Percentiles rank a stretch among this genome's conserved stretches.
phyloP scores from a whole-genome alignment of 2,113 vertebrate genomes.

The Gulo gulo region DNA sequence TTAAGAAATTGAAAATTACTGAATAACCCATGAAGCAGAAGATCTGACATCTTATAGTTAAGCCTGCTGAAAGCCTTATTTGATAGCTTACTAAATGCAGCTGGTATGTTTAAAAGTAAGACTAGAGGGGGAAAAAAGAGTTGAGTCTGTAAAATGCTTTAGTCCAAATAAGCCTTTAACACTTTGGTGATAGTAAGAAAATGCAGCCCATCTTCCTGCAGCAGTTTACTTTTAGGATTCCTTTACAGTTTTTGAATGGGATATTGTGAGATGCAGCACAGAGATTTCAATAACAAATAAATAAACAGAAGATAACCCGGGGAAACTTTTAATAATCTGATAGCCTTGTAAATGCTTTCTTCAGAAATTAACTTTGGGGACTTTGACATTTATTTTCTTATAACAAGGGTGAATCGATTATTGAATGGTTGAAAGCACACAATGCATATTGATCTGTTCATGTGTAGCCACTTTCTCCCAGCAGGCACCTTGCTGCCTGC shows the following conservation, averaged over 20 bases:
- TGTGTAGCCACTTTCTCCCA: conserved; percentile 79
- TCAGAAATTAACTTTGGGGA: conserved; percentile 82
- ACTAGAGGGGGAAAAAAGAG: conserved; percentile 20
- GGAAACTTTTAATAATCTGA: conserved; percentile 82
- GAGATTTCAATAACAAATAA: conserved; percentile 72
- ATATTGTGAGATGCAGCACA: conserved; percentile 49
- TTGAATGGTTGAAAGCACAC: conserved; percentile 82
- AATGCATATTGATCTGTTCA: conserved; percentile 84
- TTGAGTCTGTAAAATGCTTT: conserved; percentile 63
- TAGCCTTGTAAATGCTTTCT: conserved; percentile 79
- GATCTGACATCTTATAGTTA: conserved; percentile 53
- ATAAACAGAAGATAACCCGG: conserved; percentile 52
- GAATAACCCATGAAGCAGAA: conserved; percentile 59
- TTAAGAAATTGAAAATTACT: conserved; percentile 73
- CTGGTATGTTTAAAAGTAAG: conserved; percentile 70
- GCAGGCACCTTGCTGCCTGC: conserved; percentile 75
- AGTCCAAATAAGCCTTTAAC: conserved; percentile 52
- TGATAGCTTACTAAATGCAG: conserved; percentile 72
- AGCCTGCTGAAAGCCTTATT: conserved; percentile 68
- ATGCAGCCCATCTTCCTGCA: conserved; percentile 53
- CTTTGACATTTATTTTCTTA: conserved; percentile 83
- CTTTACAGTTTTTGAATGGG: conserved; percentile 29
- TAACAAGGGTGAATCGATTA: conserved; percentile 86
- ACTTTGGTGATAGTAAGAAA: conserved; percentile 50
- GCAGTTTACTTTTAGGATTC: conserved; percentile 58